These are phyloP conservation scores for Sardinella longiceps DNA, from an alignment of 2,797 vertebrate species.

Conservation along the genomic window DNA sequence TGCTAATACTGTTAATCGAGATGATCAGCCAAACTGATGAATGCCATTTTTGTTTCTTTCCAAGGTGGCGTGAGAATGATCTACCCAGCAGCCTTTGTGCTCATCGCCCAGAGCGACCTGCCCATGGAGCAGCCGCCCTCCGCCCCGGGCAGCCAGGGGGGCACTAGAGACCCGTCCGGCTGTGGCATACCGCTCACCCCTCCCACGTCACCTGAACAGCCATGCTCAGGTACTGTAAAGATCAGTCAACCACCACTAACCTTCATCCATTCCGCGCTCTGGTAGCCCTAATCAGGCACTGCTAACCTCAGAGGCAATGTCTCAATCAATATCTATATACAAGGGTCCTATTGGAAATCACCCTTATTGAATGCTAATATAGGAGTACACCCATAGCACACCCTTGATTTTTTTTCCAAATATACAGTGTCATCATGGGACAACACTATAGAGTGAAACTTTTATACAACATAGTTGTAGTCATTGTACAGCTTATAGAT, in stretches of 20 bases:
- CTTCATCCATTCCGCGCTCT: not conserved
- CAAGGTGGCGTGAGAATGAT: constrained; percentile 97
- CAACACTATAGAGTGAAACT: too few relatives aligned
- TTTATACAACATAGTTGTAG: too few relatives aligned
- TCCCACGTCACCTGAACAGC: constrained; percentile 93
- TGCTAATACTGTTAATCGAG: not conserved
- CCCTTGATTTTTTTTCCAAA: too few relatives aligned
- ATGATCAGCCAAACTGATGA: not conserved
- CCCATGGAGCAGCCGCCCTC: constrained; percentile 83
- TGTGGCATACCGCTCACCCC: constrained; percentile 94
- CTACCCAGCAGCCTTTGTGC: constrained; percentile 94
- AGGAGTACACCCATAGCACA: too few relatives aligned
- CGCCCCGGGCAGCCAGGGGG: constrained; percentile 76
- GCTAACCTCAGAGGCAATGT: too few relatives aligned
- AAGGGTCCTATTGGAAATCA: too few relatives aligned
- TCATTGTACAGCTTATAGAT: too few relatives aligned
- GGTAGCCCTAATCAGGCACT: too few relatives aligned
- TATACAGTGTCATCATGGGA: too few relatives aligned
- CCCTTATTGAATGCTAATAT: too few relatives aligned
- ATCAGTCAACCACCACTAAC: not conserved
- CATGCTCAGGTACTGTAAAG: constrained; percentile 82
- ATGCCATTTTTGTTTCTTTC: not conserved
- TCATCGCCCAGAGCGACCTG: constrained; percentile 93
- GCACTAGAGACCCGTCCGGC: constrained; percentile 85
- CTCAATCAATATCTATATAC: too few relatives aligned